These are phyloP conservation scores for Mus minutoides DNA, from an alignment of 2,797 vertebrate genomes.

Conservation along the genomic window DNA sequence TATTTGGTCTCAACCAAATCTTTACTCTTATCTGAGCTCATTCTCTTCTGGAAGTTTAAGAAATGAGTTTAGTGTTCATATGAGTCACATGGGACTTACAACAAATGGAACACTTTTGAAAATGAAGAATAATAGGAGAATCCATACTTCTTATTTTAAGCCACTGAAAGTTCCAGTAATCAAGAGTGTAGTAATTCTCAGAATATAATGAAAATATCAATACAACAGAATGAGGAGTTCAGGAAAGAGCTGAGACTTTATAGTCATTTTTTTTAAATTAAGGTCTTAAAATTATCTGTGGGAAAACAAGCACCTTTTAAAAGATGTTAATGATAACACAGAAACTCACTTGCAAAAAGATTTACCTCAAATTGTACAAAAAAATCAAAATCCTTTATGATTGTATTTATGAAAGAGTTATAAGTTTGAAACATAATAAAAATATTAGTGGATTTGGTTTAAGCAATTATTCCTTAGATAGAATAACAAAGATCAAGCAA, in stretches of 20 bases:
- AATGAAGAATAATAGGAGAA: not conserved
- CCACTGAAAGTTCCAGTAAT: not conserved
- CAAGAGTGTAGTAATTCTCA: not conserved
- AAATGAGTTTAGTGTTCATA: not conserved
- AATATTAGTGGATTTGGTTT: slow-evolving; percentile 1
- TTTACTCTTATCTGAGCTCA: not conserved
- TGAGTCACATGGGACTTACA: not conserved
- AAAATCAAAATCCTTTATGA: not conserved
- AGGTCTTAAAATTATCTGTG: not conserved
- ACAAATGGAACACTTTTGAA: not conserved
- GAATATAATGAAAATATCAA: not conserved
- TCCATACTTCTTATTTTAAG: not conserved
- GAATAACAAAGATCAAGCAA: not conserved
- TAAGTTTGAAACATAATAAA: not conserved
- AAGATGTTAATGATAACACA: not conserved
- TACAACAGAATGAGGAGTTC: not conserved
- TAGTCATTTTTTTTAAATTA: not conserved
- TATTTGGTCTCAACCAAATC: not conserved
- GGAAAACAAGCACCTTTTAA: not conserved
- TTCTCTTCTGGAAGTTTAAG: not conserved
- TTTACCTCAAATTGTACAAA: not conserved
- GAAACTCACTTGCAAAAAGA: not conserved
- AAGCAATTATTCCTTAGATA: not conserved
- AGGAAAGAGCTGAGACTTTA: not conserved
- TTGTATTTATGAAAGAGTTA: not conserved